Evolutionary conservation across 2,113 vertebrate genomes (phyloP).

Genomic region (Pseudonaja textilis): DNA sequence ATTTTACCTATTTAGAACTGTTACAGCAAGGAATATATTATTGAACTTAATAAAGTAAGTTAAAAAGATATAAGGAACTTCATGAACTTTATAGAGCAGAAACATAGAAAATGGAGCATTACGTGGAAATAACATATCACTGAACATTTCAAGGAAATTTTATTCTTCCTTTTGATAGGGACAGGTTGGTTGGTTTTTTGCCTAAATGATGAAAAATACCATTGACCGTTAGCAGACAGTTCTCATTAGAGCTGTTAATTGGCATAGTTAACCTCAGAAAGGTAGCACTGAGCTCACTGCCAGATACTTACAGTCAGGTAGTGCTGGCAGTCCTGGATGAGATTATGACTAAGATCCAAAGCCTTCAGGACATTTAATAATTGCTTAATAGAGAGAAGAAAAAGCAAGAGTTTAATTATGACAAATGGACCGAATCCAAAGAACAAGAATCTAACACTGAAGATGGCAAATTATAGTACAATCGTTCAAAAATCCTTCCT

Average conservation of each 20-base stretch:
- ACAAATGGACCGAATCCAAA: not conserved
- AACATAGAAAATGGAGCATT: not conserved
- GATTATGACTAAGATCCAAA: conserved; percentile 94
- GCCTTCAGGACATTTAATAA: conserved; percentile 85
- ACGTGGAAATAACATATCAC: not conserved
- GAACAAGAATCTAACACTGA: not conserved
- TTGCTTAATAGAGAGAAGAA: conserved; percentile 67
- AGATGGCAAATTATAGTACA: not conserved
- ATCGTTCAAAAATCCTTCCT: not conserved
- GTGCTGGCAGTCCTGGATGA: conserved; percentile 83
- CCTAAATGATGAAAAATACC: not conserved
- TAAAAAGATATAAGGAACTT: not conserved
- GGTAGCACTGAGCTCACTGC: not conserved
- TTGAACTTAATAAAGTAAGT: not conserved
- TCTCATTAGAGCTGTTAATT: not conserved
- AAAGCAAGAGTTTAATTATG: not conserved
- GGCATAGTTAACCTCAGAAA: not conserved
- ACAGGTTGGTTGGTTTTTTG: not conserved
- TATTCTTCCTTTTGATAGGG: not conserved
- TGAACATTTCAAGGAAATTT: not conserved
- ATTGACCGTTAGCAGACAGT: not conserved
- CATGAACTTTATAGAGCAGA: not conserved
- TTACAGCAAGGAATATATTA: not conserved
- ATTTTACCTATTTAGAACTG: not conserved
- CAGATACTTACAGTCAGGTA: conserved; percentile 75